Evolutionary conservation across 2,113 vertebrate genomes (phyloP).

Genomic region (Nestor notabilis): DNA sequence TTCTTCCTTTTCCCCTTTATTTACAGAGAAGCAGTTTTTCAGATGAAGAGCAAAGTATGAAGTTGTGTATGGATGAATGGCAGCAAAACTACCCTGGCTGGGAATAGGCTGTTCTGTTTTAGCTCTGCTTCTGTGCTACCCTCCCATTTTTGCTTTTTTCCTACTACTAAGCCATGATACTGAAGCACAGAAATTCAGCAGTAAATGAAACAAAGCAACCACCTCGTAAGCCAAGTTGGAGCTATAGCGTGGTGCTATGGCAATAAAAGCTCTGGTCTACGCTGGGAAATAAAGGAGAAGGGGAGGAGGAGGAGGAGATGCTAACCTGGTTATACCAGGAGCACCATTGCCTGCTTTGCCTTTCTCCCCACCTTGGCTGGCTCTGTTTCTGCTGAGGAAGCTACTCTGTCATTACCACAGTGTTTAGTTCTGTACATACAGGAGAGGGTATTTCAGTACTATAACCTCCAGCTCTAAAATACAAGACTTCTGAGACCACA

Average conservation of each 20-base stretch:
- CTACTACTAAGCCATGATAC: not conserved
- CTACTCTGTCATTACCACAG: not conserved
- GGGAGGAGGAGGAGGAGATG: not conserved
- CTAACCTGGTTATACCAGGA: not conserved
- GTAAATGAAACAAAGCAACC: not conserved
- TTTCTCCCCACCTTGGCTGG: not conserved
- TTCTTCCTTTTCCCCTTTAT: rapidly evolving
- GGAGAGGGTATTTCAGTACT: not conserved
- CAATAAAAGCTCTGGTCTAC: not conserved
- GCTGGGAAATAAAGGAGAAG: not conserved
- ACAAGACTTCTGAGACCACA: not conserved
- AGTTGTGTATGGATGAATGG: not conserved
- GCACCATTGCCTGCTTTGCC: not conserved
- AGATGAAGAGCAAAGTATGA: not conserved
- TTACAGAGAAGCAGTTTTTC: not conserved
- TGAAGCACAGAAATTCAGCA: not conserved
- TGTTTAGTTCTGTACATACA: not conserved
- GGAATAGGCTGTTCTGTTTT: not conserved
- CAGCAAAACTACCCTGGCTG: not conserved
- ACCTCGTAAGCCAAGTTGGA: not conserved
- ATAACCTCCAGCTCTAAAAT: not conserved
- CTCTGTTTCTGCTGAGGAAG: not conserved
- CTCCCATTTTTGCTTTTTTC: not conserved
- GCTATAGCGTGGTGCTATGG: not conserved
- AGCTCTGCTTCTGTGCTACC: not conserved